Percentiles rank a stretch among this genome's conserved stretches.
These are phyloP conservation scores for Chorisops tibialis DNA, from an alignment of 2,888 invertebrate species.

Conservation along the genomic window DNA sequence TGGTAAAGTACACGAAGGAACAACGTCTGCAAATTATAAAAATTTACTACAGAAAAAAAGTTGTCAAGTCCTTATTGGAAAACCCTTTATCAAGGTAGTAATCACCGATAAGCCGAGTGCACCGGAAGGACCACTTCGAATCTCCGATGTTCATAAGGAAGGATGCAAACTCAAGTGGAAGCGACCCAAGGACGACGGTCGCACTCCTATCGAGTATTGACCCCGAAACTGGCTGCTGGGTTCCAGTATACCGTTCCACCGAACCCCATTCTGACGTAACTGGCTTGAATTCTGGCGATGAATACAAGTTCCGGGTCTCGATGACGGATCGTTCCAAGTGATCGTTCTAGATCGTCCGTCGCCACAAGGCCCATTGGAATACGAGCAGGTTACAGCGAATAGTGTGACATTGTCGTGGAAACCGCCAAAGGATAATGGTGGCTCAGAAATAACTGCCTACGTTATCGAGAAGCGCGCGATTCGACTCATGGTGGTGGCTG, in stretches of 20 bases:
- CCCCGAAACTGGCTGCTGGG: constrained; percentile 83
- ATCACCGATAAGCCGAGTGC: constrained; percentile 83
- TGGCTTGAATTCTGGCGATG: constrained; percentile 82
- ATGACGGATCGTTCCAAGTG: constrained; percentile 87
- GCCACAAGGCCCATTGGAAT: constrained; percentile 83
- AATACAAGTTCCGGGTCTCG: constrained; percentile 94
- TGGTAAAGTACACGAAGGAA: too few relatives aligned
- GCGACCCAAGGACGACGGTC: constrained; percentile 91
- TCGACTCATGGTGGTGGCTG: constrained; percentile 91
- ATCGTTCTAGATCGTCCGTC: constrained; percentile 86
- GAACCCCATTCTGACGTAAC: constrained; percentile 80
- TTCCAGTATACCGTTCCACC: constrained; percentile 78
- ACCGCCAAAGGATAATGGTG: constrained; percentile 92
- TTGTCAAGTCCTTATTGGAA: too few relatives aligned
- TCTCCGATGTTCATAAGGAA: constrained; percentile 85
- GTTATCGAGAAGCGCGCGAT: constrained; percentile 94
- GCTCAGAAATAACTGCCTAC: constrained; percentile 89
- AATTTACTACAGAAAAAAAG: too few relatives aligned
- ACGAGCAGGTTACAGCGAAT: constrained; percentile 93
- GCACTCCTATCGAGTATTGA: constrained; percentile 91
- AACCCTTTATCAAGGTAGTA: constrained; percentile 75
- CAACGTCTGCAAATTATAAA: too few relatives aligned
- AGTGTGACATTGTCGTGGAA: constrained; percentile 94
- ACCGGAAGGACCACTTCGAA: constrained; percentile 87
- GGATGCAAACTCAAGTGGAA: constrained; percentile 96